phyloP scores from a whole-genome alignment of 2,888 invertebrate species.

The Ptilodon capucinus region DNA sequence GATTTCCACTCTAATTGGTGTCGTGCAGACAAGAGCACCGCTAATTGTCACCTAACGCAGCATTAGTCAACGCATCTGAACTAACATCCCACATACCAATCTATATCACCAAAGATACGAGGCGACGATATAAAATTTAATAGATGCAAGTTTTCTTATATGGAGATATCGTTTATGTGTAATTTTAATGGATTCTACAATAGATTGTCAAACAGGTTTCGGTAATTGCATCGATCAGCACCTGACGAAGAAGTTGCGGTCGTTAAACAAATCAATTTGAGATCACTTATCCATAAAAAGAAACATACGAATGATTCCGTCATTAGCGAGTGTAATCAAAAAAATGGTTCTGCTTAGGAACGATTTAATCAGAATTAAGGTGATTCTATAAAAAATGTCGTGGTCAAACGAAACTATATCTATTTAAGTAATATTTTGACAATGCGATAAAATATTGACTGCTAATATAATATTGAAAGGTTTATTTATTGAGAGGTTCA shows the following conservation, averaged over 20 bases:
- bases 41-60: slow-evolving; percentile 36
- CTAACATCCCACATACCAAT: not conserved
- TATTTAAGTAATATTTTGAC: too few relatives aligned
- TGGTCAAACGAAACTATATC: not conserved
- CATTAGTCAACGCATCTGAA: slow-evolving; percentile 1
- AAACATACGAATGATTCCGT: slow-evolving; percentile 51
- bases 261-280: slow-evolving; percentile 52
- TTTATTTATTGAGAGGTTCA: too few relatives aligned
- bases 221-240: slow-evolving; percentile 36
- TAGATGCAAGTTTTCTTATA: slow-evolving; percentile 8
- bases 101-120: slow-evolving; percentile 3
- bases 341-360: not conserved
- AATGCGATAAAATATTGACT: too few relatives aligned
- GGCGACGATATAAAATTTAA: slow-evolving; percentile 9
- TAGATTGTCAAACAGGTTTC: slow-evolving; percentile 23
- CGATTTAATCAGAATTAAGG: slow-evolving; percentile 11
- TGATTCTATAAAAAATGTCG: not conserved
- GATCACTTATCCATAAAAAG: slow-evolving; percentile 50
- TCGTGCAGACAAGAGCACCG: slow-evolving; percentile 30
- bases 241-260: slow-evolving; percentile 33
- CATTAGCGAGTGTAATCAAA: slow-evolving; percentile 25
- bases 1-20: slow-evolving; percentile 53
- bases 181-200: slow-evolving; percentile 15
- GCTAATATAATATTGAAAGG: too few relatives aligned
- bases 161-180: slow-evolving; percentile 12